These are phyloP conservation scores for Archivesica marissinica DNA, from an alignment of 1,140 invertebrate genomes.

Conservation along the genomic window DNA sequence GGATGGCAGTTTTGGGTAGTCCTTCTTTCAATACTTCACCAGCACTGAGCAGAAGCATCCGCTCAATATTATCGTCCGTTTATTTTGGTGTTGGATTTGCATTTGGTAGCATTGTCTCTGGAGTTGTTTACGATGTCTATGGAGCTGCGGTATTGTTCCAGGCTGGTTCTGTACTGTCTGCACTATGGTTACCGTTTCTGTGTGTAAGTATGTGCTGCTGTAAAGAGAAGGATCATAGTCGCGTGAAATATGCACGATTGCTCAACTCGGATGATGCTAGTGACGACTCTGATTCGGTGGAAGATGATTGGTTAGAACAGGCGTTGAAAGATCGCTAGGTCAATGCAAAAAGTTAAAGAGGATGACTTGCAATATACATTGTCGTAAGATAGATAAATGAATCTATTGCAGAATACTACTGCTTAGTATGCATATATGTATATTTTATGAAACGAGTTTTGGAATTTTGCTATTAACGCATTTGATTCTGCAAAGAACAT, in stretches of 20 bases:
- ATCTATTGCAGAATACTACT: too few relatives aligned
- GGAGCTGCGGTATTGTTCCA: conserved; percentile 75
- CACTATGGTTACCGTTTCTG: conserved; percentile 76
- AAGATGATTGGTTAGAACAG: conserved; percentile 81
- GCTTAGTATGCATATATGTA: too few relatives aligned
- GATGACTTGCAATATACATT: too few relatives aligned
- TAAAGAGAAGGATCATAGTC: conserved; percentile 67
- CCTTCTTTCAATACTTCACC: conserved; percentile 78
- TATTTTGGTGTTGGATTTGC: conserved; percentile 81
- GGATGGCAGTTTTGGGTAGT: conserved; percentile 79
- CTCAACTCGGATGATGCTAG: conserved; percentile 74
- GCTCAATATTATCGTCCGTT: conserved; percentile 77
- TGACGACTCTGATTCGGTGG: conserved; percentile 72
- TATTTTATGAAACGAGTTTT: too few relatives aligned
- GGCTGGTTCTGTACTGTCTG: conserved; percentile 68
- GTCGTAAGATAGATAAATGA: too few relatives aligned
- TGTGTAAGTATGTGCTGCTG: conserved; percentile 74
- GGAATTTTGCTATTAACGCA: too few relatives aligned
- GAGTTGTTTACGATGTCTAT: conserved; percentile 74
- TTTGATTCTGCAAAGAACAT: too few relatives aligned
- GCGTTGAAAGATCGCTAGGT: conserved; percentile 75
- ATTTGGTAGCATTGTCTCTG: conserved; percentile 76
- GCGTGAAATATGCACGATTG: conserved; percentile 76
- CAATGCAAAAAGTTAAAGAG: too few relatives aligned
- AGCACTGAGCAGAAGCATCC: conserved; percentile 76